Conservation (phyloP, 2,113 vertebrate species). For the Erythrolamprus reginae region DNA sequence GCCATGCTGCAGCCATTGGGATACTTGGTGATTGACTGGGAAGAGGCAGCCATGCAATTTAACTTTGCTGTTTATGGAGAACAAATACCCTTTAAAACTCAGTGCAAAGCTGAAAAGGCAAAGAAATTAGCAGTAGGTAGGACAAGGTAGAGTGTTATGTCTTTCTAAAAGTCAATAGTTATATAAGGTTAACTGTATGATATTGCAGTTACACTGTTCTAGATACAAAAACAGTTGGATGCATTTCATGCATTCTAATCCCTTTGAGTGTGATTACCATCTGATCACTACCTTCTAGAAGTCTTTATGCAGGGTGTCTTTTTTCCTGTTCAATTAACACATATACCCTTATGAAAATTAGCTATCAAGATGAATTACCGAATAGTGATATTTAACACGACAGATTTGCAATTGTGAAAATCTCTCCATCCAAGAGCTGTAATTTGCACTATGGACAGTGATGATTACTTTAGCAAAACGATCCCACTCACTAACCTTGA, state of each 20-base stretch:
- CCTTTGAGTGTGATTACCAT: conserved; percentile 59
- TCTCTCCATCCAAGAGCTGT: conserved; percentile 60
- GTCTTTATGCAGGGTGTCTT: conserved; percentile 26
- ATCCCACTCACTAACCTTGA: conserved; percentile 59
- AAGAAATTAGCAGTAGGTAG: background rate
- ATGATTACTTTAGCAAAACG: conserved; percentile 55
- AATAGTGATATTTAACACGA: conserved; percentile 63
- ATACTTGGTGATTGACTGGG: background rate
- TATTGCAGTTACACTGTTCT: conserved; percentile 58
- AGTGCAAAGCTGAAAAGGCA: background rate
- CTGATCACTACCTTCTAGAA: conserved; percentile 66
- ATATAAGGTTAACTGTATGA: conserved; percentile 42
- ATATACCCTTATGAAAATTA: conserved; percentile 64
- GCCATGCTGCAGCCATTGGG: background rate
- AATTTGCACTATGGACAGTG: conserved; percentile 62
- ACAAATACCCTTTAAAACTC: background rate
- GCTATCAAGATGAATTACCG: conserved; percentile 62
- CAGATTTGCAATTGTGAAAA: conserved; percentile 62
- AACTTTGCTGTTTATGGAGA: background rate
- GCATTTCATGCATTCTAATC: conserved; percentile 52
- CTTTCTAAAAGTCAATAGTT: conserved; percentile 45
- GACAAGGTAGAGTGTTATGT: conserved; percentile 23
- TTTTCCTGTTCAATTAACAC: conserved; percentile 67
- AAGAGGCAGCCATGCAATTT: background rate
- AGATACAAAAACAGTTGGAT: conserved; percentile 56